Base-by-base conservation (phyloP, 2,888 invertebrate species). In the Pachliopta kotzebuea region DNA sequence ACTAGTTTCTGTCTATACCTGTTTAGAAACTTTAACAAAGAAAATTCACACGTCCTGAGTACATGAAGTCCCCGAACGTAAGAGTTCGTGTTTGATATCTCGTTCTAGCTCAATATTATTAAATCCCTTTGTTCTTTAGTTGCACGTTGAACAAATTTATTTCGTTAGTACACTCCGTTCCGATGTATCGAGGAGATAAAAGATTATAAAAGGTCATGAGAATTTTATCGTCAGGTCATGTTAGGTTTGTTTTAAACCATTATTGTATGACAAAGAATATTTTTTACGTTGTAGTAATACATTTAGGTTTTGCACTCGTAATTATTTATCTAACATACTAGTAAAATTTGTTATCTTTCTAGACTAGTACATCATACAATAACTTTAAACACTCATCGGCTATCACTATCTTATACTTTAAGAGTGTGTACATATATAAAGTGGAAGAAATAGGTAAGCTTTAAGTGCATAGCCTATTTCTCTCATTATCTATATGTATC, bases 111-210 rank as follows among this genome's bases (percentile, higher is more conserved):
- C 66, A 69, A 72, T 65, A 69, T 71, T 69, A 71, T 70, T 68
- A 68, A 62, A 66, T 67, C 66, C 70, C 74, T 76, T 76, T 76
- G 73, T 77, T 75, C 63, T 62, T 67, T 67, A 53, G 45, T 64
- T 63, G 66, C 66, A 69, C 69, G 71, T 70, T 69, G 67, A 66
- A 69, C 60, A 60, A 59, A 68, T 60, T 65, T 69, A 61, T 67
- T 60, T 65, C 50, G 66, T 62, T 68, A 63, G 59, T 62, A 69
- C 63, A 67, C 69, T 71, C 70, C 71, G 63, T 70, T 55, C 21
- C 50, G 71, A 75, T 75, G 66, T 65, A 54, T 56, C 61, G 72
- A 72, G 70, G 68, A 67, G 73, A 79, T 77, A 73, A 75, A 71
- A 72, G 74, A 76, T 75, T 69, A 68, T 66, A 57, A 62, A 67